Conservation (phyloP, 2,113 vertebrate species). For the Tragelaphus scriptus region DNA sequence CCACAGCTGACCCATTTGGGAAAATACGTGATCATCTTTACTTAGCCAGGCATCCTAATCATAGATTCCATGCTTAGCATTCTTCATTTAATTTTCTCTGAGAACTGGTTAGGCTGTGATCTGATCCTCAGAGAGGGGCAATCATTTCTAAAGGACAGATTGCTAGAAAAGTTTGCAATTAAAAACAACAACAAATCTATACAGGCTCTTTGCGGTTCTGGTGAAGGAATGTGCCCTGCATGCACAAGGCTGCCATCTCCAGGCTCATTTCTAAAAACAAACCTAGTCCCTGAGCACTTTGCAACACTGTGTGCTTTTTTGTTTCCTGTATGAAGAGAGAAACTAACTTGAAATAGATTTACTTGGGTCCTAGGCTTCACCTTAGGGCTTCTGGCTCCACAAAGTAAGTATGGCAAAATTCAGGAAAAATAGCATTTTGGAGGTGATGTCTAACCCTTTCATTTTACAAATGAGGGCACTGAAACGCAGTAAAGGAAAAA, state of each 20-base stretch:
- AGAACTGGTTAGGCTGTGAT: slow-evolving; percentile 39
- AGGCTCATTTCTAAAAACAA: not conserved
- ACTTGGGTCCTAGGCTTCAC: not conserved
- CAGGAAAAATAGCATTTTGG: not conserved
- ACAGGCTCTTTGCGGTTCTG: slow-evolving; percentile 25
- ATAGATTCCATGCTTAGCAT: slow-evolving; percentile 52
- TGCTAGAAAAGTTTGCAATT: slow-evolving; percentile 51
- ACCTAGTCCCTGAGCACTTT: not conserved
- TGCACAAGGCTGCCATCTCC: not conserved
- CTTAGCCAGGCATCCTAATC: slow-evolving; percentile 63
- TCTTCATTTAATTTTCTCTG: slow-evolving; percentile 59
- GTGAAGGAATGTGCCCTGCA: slow-evolving; percentile 32
- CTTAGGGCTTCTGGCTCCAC: not conserved
- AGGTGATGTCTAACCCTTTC: not conserved
- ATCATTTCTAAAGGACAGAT: slow-evolving; percentile 62
- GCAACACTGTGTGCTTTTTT: not conserved
- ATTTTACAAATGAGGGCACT: not conserved
- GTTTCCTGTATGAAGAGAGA: not conserved
- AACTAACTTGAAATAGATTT: not conserved
- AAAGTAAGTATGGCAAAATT: not conserved
- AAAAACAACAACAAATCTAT: slow-evolving; percentile 46
- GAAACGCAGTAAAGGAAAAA: not conserved
- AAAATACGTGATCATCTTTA: slow-evolving; percentile 39
- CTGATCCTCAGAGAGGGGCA: slow-evolving; percentile 29
- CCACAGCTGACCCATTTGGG: slow-evolving; percentile 36